phyloP scores from a whole-genome alignment of 1,140 invertebrate species.

The Saccostrea cuccullata region DNA sequence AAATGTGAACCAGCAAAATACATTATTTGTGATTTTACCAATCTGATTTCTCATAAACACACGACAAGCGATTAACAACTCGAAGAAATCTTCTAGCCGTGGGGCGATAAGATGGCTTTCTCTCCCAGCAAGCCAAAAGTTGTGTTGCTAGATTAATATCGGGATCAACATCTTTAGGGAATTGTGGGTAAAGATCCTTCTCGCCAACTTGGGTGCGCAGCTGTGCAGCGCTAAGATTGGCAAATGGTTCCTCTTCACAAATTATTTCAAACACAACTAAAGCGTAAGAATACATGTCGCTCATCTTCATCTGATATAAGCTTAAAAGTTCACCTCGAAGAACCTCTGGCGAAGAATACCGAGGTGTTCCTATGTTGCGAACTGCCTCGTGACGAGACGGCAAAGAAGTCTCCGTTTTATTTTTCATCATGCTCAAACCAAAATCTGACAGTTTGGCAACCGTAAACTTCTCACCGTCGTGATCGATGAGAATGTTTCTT shows the following conservation, averaged over 20 bases:
- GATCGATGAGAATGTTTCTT: constrained; percentile 48
- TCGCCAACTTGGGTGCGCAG: constrained; percentile 53
- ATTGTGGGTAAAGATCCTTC: constrained; percentile 31
- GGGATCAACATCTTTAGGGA: constrained; percentile 36
- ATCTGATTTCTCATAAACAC: not conserved
- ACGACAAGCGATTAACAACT: not conserved
- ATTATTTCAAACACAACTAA: constrained; percentile 56
- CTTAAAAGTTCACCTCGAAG: constrained; percentile 57
- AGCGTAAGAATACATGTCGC: constrained; percentile 56
- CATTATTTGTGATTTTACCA: not conserved
- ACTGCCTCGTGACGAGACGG: constrained; percentile 35
- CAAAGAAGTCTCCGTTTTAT: constrained; percentile 49
- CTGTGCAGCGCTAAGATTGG: constrained; percentile 52
- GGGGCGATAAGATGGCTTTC: constrained; percentile 43
- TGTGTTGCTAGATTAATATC: constrained; percentile 31
- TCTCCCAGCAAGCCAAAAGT: constrained; percentile 51
- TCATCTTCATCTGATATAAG: constrained; percentile 51
- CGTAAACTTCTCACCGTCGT: not conserved
- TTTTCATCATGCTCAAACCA: constrained; percentile 61
- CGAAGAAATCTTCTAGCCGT: not conserved
- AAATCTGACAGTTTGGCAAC: constrained; percentile 63
- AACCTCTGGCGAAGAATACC: constrained; percentile 62
- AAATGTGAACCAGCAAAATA: too few species aligned
- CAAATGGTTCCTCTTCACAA: constrained; percentile 60
- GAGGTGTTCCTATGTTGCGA: constrained; percentile 56